Evolutionary conservation across 2,113 vertebrate species (phyloP).

Genomic region (Zootoca vivipara): DNA sequence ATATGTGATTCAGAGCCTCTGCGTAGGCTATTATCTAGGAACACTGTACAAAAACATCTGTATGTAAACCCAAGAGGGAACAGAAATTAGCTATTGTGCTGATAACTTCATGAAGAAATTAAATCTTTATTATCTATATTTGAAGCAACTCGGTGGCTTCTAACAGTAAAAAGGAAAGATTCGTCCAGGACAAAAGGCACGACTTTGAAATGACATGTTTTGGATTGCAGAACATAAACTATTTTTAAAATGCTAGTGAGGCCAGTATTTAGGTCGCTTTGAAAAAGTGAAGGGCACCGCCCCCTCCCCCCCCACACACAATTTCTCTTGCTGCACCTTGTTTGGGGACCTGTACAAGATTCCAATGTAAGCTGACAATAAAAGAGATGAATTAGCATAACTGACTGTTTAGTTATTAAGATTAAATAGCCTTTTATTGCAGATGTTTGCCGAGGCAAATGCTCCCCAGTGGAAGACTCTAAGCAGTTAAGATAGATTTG

Average conservation of each 20-base stretch:
- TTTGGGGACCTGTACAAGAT: slow-evolving; percentile 49
- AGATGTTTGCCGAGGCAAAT: slow-evolving; percentile 79
- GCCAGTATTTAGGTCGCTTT: not conserved
- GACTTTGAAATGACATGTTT: not conserved
- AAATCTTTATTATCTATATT: not conserved
- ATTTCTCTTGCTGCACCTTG: slow-evolving; percentile 2
- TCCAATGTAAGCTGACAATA: slow-evolving; percentile 72
- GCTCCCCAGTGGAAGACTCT: slow-evolving; percentile 75
- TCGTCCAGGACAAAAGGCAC: not conserved
- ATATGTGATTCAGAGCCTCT: not conserved
- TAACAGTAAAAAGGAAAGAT: not conserved
- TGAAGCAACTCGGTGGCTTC: not conserved
- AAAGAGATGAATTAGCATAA: slow-evolving; percentile 75
- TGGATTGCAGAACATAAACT: not conserved
- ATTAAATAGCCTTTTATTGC: slow-evolving; percentile 79
- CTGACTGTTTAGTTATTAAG: slow-evolving; percentile 75
- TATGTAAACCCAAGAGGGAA: not conserved
- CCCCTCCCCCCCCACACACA: not conserved
- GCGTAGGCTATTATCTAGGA: not conserved
- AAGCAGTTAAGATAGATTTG: slow-evolving; percentile 77
- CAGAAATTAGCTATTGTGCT: not conserved
- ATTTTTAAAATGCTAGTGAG: slow-evolving; percentile 10
- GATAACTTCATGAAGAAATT: not conserved
- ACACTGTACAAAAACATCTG: not conserved
- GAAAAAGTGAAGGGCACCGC: slow-evolving; percentile 29